These are phyloP conservation scores for Gallinago solitaria DNA, from an alignment of 2,797 vertebrate species.

Conservation along the genomic window DNA sequence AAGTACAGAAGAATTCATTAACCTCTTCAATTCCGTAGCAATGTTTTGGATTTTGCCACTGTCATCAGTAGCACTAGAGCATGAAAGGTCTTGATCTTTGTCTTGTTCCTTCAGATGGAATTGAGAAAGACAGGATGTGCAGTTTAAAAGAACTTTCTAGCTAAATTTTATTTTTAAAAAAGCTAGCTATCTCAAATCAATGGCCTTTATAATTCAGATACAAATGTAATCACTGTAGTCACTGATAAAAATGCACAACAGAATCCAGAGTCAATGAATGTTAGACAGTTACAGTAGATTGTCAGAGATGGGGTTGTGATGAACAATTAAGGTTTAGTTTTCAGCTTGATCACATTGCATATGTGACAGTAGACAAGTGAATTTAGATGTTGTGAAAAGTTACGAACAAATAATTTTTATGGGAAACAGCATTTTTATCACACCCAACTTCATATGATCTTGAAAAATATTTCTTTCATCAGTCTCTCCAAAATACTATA, in stretches of 20 bases:
- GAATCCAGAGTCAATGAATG: not conserved
- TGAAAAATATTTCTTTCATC: not conserved
- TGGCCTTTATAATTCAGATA: not conserved
- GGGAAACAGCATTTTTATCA: not conserved
- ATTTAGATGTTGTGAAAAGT: not conserved
- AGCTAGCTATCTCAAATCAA: not conserved
- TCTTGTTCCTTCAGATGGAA: not conserved
- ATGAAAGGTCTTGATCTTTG: not conserved
- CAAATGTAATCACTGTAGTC: not conserved
- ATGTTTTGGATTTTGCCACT: not conserved
- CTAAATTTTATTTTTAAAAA: not conserved
- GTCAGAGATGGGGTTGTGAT: not conserved
- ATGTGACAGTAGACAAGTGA: not conserved
- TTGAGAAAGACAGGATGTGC: not conserved
- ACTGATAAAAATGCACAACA: not conserved
- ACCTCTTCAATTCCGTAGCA: not conserved
- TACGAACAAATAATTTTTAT: not conserved
- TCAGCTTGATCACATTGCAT: not conserved
- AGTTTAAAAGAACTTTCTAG: not conserved
- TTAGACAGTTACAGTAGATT: not conserved
- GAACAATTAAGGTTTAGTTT: not conserved
- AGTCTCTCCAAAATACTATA: not conserved
- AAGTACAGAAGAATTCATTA: not conserved
- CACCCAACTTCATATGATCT: not conserved
- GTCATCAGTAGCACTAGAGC: not conserved